Conservation (phyloP, 2,113 vertebrate species). For the Pogonocichla stellata region DNA sequence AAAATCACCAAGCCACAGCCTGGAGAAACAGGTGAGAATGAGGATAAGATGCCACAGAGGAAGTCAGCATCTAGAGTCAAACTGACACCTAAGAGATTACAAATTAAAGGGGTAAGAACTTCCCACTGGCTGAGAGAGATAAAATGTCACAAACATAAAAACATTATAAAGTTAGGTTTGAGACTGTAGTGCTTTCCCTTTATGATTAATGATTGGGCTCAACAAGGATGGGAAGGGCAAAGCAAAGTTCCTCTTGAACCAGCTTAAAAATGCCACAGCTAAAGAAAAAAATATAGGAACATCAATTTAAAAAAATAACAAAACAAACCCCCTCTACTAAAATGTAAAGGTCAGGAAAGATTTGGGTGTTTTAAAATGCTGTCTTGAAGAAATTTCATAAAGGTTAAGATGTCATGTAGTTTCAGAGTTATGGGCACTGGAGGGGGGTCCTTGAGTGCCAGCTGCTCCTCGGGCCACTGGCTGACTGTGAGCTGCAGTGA, state of each 20-base stretch:
- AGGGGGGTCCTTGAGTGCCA: conserved; percentile 74
- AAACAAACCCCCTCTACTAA: conserved; percentile 69
- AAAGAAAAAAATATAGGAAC: conserved; percentile 73
- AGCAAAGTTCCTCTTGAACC: conserved; percentile 76
- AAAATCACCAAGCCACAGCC: background rate
- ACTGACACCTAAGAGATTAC: conserved; percentile 46
- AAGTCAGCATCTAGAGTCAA: conserved; percentile 37
- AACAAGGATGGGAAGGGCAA: conserved; percentile 70
- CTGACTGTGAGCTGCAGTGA: conserved; percentile 82
- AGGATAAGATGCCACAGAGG: background rate
- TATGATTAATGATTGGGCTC: conserved; percentile 80
- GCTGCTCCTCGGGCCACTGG: conserved; percentile 70
- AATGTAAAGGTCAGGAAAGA: conserved; percentile 85
- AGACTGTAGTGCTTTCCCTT: conserved; percentile 66
- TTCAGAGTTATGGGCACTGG: conserved; percentile 76
- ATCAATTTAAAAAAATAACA: conserved; percentile 78
- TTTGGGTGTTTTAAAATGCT: conserved; percentile 88
- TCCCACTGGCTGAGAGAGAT: conserved; percentile 63
- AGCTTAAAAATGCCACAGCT: conserved; percentile 82
- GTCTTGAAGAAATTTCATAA: conserved; percentile 84
- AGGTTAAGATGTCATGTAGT: conserved; percentile 87
- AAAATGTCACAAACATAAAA: conserved; percentile 79
- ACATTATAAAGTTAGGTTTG: conserved; percentile 74
- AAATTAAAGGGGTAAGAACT: conserved; percentile 69
- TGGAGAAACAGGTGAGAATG: background rate